phyloP scores from a whole-genome alignment of 2,113 vertebrate genomes.

The Picathartes gymnocephalus region DNA sequence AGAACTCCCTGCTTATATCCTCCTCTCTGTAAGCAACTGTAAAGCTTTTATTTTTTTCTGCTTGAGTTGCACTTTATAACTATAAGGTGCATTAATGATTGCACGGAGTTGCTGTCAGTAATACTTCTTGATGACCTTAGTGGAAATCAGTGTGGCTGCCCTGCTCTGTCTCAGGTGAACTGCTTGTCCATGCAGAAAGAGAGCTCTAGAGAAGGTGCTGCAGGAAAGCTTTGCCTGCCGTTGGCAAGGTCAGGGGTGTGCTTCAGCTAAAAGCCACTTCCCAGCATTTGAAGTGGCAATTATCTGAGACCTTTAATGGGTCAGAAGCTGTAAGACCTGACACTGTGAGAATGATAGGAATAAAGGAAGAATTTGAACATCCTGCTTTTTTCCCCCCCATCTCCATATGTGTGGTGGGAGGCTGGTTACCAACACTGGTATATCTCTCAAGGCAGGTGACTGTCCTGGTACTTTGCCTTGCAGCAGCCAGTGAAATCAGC shows the following conservation, averaged over 20 bases:
- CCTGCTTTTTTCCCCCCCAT: not conserved
- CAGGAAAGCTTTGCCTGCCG: not conserved
- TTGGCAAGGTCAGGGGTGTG: not conserved
- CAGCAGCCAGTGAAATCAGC: not conserved
- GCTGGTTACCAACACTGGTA: not conserved
- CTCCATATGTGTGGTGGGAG: accelerated
- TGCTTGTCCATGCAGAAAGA: not conserved
- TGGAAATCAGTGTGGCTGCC: not conserved
- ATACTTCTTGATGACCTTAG: not conserved
- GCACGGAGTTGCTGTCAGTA: not conserved
- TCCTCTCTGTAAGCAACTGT: not conserved
- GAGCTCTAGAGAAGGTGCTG: not conserved
- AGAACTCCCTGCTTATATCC: not conserved
- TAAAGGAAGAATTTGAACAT: not conserved
- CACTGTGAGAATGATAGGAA: not conserved
- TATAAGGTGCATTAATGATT: not conserved
- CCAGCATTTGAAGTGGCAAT: not conserved
- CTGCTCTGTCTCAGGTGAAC: not conserved
- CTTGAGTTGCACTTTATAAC: not conserved
- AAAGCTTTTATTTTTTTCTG: not conserved
- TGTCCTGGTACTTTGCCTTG: not conserved
- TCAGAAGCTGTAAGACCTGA: not conserved
- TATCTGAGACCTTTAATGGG: not conserved
- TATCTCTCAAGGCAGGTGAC: not conserved
- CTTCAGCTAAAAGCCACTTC: not conserved